Evolutionary conservation across 2,888 invertebrate genomes (phyloP), one percentile per base, ranked within the genome.

Genomic region (Orthosia gothica): DNA sequence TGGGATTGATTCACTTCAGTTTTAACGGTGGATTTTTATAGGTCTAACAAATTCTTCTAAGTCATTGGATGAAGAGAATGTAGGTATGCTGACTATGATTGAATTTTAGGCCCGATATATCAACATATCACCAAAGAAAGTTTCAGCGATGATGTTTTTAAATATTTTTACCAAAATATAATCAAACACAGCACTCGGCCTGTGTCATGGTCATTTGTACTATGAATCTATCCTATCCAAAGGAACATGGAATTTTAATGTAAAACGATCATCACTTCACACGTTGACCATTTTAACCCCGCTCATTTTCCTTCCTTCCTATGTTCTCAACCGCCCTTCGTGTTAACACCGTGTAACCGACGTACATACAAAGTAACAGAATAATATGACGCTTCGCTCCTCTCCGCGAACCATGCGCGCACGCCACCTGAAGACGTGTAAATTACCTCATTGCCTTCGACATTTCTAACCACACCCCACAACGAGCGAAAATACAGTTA

Each of bases 401-500:
- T 23, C 62, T 47, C 75, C 49, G 40, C 54, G n/a, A 58, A 64
- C 67, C 58, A 68, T 78, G 82, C 63, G 59, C 55, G 61, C 76
- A 81, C 76, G 84, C 68, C 32, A 50, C 32, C 45, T 23, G 74
- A 84, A 81, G 78, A 85, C 87, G 64, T 80, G 76, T 77, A 76
- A 81, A 87, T 86, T 83, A 83, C 70, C 83, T 75, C 73, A 87
- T 82, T 77, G 61, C 65, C 66, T 74, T 81, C 76, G 85, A 87
- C 78, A 81, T 78, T 78, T 62, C 74, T 50, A 81, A 75, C 75
- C 85, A 82, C 87, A 74, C 85, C 81, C 73, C 61, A 11, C 55
- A 67, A 47, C 68, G 52, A 75, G 83, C 63, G 78, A 87, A 85
- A 85, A 81, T 83, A 83, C 83, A 81, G 83, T 81, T 87, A 87